Conservation (phyloP, 2,888 invertebrate species). For the Acrobeloides nanus region DNA sequence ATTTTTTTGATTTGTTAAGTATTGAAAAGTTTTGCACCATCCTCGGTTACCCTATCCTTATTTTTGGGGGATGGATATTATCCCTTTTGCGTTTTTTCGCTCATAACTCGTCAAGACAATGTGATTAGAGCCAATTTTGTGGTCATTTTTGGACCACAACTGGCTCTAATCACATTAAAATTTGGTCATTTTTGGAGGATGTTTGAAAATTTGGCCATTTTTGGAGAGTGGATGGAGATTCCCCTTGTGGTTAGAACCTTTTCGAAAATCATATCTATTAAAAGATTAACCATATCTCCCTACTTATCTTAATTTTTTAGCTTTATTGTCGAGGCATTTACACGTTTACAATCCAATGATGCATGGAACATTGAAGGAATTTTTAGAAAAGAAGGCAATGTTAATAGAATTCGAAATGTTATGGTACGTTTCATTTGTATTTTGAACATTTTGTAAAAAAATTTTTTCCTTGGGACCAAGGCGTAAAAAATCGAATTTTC, state of each 20-base stretch:
- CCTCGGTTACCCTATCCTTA: background rate
- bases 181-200: no score
- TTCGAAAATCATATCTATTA: no score
- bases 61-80: background rate
- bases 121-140: no score
- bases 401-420: constrained; percentile 21
- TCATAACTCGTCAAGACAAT: no score
- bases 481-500: no score
- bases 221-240: no score
- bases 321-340: constrained; percentile 39
- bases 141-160: no score
- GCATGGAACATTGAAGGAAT: constrained; percentile 32
- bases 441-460: constrained; percentile 7
- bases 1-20: constrained; percentile 5
- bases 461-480: constrained; percentile 5
- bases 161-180: no score
- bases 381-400: constrained; percentile 37
- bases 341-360: constrained; percentile 20
- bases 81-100: background rate
- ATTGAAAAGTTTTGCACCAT: background rate
- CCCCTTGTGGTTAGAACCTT: no score
- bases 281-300: no score
- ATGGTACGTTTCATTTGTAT: constrained; percentile 6
- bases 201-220: no score
- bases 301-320: no score